A percentile compares a stretch with the other conserved stretches of the same genome.
Evolutionary conservation across 2,113 vertebrate genomes (phyloP).

Genomic region (Eira barbara): DNA sequence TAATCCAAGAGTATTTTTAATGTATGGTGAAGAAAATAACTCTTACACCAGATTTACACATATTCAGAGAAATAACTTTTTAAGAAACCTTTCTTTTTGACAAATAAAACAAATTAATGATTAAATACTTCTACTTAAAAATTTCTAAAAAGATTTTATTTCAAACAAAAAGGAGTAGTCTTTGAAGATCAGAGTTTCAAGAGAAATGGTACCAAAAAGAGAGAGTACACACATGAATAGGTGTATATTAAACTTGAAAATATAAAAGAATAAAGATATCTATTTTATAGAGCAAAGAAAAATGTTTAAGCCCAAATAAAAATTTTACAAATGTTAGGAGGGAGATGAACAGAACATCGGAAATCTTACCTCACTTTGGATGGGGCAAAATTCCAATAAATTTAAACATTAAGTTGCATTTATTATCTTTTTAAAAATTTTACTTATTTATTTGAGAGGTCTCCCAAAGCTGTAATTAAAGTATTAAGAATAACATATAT

Average conservation of each 20-base stretch:
- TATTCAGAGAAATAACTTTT: background rate
- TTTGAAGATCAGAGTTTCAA: background rate
- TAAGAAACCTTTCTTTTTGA: background rate
- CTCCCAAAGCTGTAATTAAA: background rate
- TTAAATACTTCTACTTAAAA: background rate
- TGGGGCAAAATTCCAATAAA: background rate
- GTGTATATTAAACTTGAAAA: background rate
- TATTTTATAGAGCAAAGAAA: background rate
- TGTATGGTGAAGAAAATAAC: background rate
- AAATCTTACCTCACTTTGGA: background rate
- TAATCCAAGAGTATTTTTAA: background rate
- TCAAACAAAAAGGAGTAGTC: background rate
- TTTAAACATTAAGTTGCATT: background rate
- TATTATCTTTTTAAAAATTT: too few relatives aligned
- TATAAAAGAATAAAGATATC: background rate
- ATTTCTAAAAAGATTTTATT: background rate
- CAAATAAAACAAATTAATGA: background rate
- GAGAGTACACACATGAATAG: background rate
- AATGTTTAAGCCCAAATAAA: background rate
- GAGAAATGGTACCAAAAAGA: background rate
- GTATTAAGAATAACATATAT: background rate
- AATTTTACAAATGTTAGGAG: background rate
- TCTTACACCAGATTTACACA: too few relatives aligned
- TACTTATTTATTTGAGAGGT: too few relatives aligned
- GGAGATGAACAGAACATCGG: background rate